Conservation (phyloP, 2,888 invertebrate genomes). For the Caenorhabditis panamensis region DNA sequence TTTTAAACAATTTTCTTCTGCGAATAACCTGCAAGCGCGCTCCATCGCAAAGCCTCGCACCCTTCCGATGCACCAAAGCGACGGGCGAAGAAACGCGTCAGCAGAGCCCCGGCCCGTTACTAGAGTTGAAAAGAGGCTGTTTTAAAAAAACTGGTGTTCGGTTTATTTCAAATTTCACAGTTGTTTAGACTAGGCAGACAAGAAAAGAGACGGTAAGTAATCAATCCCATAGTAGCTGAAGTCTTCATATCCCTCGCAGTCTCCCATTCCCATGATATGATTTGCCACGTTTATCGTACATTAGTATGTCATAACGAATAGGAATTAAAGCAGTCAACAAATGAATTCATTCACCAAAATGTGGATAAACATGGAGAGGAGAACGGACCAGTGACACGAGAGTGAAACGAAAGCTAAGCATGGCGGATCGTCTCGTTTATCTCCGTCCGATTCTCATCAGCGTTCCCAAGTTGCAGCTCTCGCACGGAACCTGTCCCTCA, state of each 20-base stretch:
- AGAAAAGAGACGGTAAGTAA: no score
- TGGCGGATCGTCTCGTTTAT: conserved; percentile 31
- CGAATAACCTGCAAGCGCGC: conserved; percentile 25
- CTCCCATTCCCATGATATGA: background rate
- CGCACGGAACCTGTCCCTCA: conserved; percentile 43
- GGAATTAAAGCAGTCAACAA: conserved; percentile 20
- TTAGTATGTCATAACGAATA: background rate
- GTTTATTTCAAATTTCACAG: no score
- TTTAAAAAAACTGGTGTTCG: no score
- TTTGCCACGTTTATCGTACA: background rate
- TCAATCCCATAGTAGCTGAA: no score
- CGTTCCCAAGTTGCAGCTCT: conserved; percentile 57
- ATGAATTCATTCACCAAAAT: conserved; percentile 52
- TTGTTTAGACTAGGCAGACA: no score
- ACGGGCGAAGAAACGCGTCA: no score
- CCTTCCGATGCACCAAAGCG: no score
- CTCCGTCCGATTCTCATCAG: conserved; percentile 59
- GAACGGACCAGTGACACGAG: conserved; percentile 42
- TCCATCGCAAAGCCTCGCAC: conserved; percentile 8
- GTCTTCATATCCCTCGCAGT: background rate
- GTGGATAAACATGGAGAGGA: conserved; percentile 17
- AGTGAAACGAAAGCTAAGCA: conserved; percentile 41
- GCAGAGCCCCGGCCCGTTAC: no score
- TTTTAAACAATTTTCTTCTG: background rate
- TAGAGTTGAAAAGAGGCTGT: no score